Conservation (phyloP, 1,140 invertebrate genomes). For the Eupristina koningsbergeri region DNA sequence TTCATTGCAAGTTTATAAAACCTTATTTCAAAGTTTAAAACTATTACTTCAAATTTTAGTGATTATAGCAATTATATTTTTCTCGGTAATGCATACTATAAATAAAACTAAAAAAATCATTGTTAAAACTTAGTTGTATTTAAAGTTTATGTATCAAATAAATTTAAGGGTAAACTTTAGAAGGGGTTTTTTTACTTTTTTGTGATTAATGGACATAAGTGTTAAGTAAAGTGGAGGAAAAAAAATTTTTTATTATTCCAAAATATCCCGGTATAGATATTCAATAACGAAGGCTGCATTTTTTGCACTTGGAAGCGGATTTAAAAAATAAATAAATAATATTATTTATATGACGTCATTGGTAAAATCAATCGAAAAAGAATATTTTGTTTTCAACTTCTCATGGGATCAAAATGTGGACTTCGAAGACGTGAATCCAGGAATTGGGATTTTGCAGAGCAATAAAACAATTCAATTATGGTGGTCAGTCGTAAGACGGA, state of each 20-base stretch:
- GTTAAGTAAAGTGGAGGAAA: too few species aligned
- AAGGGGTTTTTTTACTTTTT: too few species aligned
- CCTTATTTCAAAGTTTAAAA: too few species aligned
- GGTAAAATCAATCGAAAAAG: not conserved
- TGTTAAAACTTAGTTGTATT: not conserved
- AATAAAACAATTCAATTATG: constrained; percentile 40
- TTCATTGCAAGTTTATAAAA: not conserved
- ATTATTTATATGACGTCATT: not conserved
- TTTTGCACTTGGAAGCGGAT: too few species aligned
- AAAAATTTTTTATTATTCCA: too few species aligned
- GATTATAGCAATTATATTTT: too few species aligned
- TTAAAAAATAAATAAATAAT: not conserved
- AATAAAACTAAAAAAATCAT: not conserved
- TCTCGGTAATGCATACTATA: not conserved
- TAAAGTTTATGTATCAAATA: not conserved
- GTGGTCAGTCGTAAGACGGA: constrained; percentile 6
- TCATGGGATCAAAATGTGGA: not conserved
- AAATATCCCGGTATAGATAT: too few species aligned
- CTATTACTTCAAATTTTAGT: too few species aligned
- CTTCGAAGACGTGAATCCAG: not conserved
- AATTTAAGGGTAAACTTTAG: not conserved
- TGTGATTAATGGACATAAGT: too few species aligned
- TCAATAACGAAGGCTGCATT: too few species aligned
- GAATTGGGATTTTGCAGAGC: not conserved
- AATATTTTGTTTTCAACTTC: not conserved